Evolutionary conservation across 1,140 invertebrate genomes (phyloP), one percentile per base, ranked within the genome.

Genomic region (Diploscapter pachys): DNA sequence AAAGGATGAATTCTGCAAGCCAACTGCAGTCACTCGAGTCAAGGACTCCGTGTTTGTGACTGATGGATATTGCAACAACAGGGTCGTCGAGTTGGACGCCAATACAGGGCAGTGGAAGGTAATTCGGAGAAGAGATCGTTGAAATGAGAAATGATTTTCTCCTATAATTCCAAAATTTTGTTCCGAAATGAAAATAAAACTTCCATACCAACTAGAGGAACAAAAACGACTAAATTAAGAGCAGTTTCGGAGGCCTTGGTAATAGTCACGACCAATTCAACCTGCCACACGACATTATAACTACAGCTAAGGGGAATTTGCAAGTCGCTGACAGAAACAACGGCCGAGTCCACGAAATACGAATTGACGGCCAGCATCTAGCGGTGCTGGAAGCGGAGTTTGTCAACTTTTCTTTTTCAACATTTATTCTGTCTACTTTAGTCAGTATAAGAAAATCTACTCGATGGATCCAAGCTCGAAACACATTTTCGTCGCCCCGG

Each of bases 311-410:
- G 51, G 87, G 89, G 68, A 86, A 91, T 48, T 80, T 97, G 49
- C 95, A 92, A 86, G 92, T 93, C 5, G 94, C 94, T 2, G 94
- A 98, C 87, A 88, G 95, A 79, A 93, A 97, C 87, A 92, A 94
- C 83, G 91, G 92, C 11, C 89, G 94, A 79, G 89, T 94, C 56
- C 89, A 91, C 71, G 93, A 92, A 86, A 95, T 92, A 86, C 81
- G 76, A 56, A 63, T 70, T 53, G 62, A 81, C 63, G 83, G 83
- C 13, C 73, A 81, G 1, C 31, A 31, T 31, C 31, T 31, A 31
- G 31, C 31, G 31, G 31, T 31, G 31, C 1, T 31, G 31, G 31
- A 31, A 31, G 31, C 31, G 31, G 31, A 31, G 31, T 31, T 31
- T 31, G 31, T 31, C 31, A 31, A 31, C 0, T 31, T 31, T 31